Evolutionary conservation across 2,113 vertebrate species (phyloP), one percentile per base, ranked within the genome.

Genomic region (Amphilophus citrinellus): DNA sequence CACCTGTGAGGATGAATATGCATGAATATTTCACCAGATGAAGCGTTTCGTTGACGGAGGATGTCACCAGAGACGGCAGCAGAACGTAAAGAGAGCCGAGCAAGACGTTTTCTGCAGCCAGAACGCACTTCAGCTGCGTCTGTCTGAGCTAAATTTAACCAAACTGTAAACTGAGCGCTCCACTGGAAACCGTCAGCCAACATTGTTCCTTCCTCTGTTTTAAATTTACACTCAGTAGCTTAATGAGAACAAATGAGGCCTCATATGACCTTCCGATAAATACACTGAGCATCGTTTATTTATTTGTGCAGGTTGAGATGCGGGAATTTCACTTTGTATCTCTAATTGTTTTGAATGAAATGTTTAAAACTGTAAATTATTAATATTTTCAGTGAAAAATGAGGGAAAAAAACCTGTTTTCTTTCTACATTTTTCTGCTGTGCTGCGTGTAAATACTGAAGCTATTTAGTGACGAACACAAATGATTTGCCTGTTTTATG

Each of bases 321-420:
- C 1, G 5, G 44, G 13, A 4, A 15, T 73, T 73, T 53, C 1
- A 0, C 50, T 53, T 50, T 35, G 24, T 13, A 32, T 32, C 30
- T 53, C 66, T 32, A 56, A 56, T 11, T 10, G 10, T 73, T 73
- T 73, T 47, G 53, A 73, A n/a, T 5, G 6, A 73, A 73, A 32
- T 73, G 17, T 73, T 53, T 73, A 73, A 56, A 73, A 71, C 63
- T 68, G 24, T 68, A 39, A 53, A 56, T 14, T 73, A 73, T 14
- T n/a, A 17, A 73, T 56, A 15, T 10, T 20, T 53, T 53, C 50
- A 27, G 10, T 53, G 15, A 53, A 50, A 53, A 32, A 50, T 2
- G 65, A 8, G 47, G 15, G 15, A 71, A 1, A 30, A 71, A 71
- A 71, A 24, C 5, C 7, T 32, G 9, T 15, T 24, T 2, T 32